Base-by-base conservation (phyloP, 2,113 vertebrate genomes). In the Microtus oregoni region DNA sequence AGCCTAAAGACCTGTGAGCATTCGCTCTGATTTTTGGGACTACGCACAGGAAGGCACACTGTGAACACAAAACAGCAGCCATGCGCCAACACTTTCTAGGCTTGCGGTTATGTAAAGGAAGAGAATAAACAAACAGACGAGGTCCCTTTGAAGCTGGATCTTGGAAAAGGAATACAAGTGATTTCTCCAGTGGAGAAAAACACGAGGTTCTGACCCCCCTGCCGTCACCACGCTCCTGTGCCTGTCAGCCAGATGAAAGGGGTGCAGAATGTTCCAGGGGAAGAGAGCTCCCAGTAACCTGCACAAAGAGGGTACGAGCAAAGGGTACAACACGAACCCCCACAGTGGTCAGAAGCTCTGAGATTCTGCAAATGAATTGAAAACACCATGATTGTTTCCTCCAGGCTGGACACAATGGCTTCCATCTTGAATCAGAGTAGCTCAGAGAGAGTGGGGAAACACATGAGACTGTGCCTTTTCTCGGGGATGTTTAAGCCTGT, bases 111-210 rank as follows among this genome's bases (percentile, higher is more conserved):
- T 35, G 65, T 90, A 61, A 30, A 67, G 47, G 15, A 44, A 85
- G 38, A 91, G 26, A 78, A 86, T 76, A 47, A 86, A 55, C 41
- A 81, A 88, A 70, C 55, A 19, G 47, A 75, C 2, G 14, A 88
- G 86, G 52, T 61, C 22, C 30, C 30, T 67, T 63, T 81, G n/a
- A 58, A 44, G 32, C 50, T 73, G 38, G 55, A 72, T 32, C 72
- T 94, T 67, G 61, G 77, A 77, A 81, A 41, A 75, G 55, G 89
- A 70, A 65, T 52, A 41, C 12, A 86, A 50, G 44, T 72, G 24
- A 89, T 77, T 91, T 90, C 28, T 79, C 41, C 61, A 77, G 50
- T 35, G 68, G 85, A 93, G 61, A 91, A 89, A 67, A 77, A 22
- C 58, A 11, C 28, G 50, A 63, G 5, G 19, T 24, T 65, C n/a